A percentile compares a stretch with the other conserved stretches of the same genome.
These are phyloP conservation scores for Margaritifera margaritifera DNA, from an alignment of 2,888 invertebrate genomes.

Conservation along the genomic window DNA sequence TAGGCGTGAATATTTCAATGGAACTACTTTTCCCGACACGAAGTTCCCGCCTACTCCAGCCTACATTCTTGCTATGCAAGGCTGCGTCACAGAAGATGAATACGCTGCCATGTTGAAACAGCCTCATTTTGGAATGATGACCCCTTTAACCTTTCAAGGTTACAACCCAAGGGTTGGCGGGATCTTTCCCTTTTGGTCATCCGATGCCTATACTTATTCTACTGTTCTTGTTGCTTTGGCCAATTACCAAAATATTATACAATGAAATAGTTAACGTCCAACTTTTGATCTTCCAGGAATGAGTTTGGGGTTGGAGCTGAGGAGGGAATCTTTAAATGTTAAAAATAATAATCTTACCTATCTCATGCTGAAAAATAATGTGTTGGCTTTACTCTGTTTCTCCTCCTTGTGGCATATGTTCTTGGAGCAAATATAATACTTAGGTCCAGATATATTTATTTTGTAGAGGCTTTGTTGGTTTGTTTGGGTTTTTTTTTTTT, in stretches of 20 bases:
- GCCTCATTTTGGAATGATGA: conserved; percentile 40
- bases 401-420: too few species aligned
- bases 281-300: too few species aligned
- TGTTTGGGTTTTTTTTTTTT: too few species aligned
- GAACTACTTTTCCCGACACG: conserved; percentile 29
- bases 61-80: conserved; percentile 41
- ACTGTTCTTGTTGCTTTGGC: conserved; percentile 40
- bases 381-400: too few species aligned
- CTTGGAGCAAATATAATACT: too few species aligned
- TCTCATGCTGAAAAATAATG: too few species aligned
- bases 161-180: conserved; percentile 36
- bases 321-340: too few species aligned
- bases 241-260: conserved; percentile 33
- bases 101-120: conserved; percentile 40
- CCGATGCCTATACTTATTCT: conserved; percentile 47
- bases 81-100: conserved; percentile 27
- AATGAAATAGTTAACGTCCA: too few species aligned
- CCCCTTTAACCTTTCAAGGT: conserved; percentile 48
- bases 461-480: too few species aligned
- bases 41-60: conserved; percentile 22
- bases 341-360: too few species aligned
- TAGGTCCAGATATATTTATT: too few species aligned
- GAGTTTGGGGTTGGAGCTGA: too few species aligned
- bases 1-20: conserved; percentile 43
- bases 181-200: conserved; percentile 54